Evolutionary conservation across 1,140 invertebrate species (phyloP).

Genomic region (Cotesia chilonis): DNA sequence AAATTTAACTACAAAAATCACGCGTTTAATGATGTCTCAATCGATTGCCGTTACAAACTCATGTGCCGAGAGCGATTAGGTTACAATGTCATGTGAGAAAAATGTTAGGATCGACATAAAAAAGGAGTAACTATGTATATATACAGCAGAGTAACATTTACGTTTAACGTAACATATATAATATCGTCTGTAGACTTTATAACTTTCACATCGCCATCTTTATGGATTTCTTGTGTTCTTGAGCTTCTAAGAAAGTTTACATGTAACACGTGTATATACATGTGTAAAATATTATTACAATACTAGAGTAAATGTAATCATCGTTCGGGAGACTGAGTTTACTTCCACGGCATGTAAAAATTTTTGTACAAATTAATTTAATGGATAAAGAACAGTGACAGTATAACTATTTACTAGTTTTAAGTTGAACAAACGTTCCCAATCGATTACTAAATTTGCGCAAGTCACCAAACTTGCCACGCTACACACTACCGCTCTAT

Average conservation of each 20-base stretch:
- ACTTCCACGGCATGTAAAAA: no score
- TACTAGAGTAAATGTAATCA: conserved; percentile 47
- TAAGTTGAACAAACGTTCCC: neutral
- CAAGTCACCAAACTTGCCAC: conserved; percentile 19
- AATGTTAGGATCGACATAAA: conserved; percentile 13
- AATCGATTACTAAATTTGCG: conserved; percentile 25
- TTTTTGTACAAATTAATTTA: neutral
- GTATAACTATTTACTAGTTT: no score
- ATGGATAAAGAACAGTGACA: neutral
- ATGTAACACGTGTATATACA: conserved; percentile 56
- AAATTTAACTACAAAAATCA: no score
- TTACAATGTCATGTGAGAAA: conserved; percentile 18
- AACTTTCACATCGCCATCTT: conserved; percentile 52
- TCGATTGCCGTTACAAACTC: no score
- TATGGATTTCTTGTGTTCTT: conserved; percentile 17
- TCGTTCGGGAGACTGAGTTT: conserved; percentile 25
- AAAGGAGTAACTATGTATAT: neutral
- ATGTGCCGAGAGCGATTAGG: neutral
- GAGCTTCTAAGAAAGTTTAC: conserved; percentile 53
- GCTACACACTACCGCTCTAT: conserved; percentile 30
- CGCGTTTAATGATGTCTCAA: no score
- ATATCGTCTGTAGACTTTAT: conserved; percentile 19
- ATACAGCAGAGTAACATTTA: no score
- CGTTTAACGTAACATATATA: conserved; percentile 33
- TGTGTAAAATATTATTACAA: conserved; percentile 18